Percentiles rank a stretch among this genome's conserved stretches.
Evolutionary conservation across 1,140 invertebrate genomes (phyloP).

Genomic region (Drosophila guanche): DNA sequence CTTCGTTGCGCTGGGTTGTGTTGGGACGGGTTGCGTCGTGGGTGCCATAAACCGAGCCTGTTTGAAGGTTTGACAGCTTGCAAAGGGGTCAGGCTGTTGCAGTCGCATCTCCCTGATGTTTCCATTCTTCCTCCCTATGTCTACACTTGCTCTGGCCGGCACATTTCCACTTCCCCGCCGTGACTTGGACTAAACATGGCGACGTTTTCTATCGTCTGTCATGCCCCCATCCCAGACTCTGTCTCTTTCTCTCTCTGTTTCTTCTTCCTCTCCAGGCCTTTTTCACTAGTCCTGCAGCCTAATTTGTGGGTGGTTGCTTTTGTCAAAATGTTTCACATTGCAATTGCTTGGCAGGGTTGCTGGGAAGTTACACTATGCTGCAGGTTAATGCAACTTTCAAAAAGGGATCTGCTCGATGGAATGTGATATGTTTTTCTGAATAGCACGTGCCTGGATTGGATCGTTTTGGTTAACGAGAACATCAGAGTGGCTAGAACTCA

Average conservation of each 20-base stretch:
- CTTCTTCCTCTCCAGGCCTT: background rate
- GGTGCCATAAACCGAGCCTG: conserved; percentile 47
- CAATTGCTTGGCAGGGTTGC: conserved; percentile 47
- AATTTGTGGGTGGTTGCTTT: conserved; percentile 81
- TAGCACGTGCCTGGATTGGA: no score
- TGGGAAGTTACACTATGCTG: conserved; percentile 42
- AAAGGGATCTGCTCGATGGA: background rate
- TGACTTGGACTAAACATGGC: conserved; percentile 27
- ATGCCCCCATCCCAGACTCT: conserved; percentile 13
- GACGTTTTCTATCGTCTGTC: conserved; percentile 42
- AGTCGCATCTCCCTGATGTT: conserved; percentile 5
- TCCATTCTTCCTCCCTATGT: conserved; percentile 1
- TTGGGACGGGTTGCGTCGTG: background rate
- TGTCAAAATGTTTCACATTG: conserved; percentile 77
- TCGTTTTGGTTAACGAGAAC: no score
- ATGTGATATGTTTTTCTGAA: background rate
- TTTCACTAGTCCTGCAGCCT: conserved; percentile 55
- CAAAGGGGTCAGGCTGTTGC: conserved; percentile 67
- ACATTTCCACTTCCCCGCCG: background rate
- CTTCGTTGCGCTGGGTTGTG: no score
- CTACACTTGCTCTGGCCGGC: background rate
- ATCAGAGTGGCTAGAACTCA: no score
- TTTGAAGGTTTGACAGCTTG: conserved; percentile 8
- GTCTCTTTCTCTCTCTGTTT: background rate
- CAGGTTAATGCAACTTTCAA: conserved; percentile 1